Base-by-base conservation (phyloP, 2,888 invertebrate species). In the Pediacus dermestoides region DNA sequence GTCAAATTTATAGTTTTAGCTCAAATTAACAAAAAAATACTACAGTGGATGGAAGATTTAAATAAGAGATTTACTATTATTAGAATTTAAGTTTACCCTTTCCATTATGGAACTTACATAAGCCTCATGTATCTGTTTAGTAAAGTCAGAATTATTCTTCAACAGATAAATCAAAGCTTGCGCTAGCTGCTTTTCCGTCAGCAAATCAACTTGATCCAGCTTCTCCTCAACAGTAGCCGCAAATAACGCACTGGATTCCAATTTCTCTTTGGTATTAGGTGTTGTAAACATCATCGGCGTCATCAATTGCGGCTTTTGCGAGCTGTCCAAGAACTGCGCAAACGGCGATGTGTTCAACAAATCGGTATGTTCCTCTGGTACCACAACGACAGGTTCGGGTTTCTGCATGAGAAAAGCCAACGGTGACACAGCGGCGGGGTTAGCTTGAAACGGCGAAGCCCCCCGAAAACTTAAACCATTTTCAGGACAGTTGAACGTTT, bases 51-150 rank as follows among this genome's bases (percentile, higher is more conserved):
- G n/a, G n/a, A 28, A 28, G 2, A 22, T 37, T 34, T 37, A 45
- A 30, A 39, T 30, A 14, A 45, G 38, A n/a, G 44, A 42, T 15
- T 36, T 44, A 15, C 32, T 42, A 23, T 37, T 42, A n/a, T n/a
- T n/a, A n/a, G 25, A 15, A 7, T 30, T 13, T 32, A 48, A 42
- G 41, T 61, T 62, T 3, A 62, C 59, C 41, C 57, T 66, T 44
- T 86, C 85, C 62, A 84, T 77, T 61, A 88, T 85, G 16, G 88
- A 87, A 70, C 89, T 88, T 10, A 92, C 83, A 66, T 94, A 94
- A 36, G 90, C 93, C 71, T 93, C 90, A 64, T 94, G 92, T 46
- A 94, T 74, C 68, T 88, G 90, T 61, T 82, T 84, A 18, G 91
- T 81, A 72, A 94, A 94, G 52, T 88, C 87, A 16, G 85, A 77